phyloP scores from a whole-genome alignment of 1,140 invertebrate genomes.

The Bombus waltoni region DNA sequence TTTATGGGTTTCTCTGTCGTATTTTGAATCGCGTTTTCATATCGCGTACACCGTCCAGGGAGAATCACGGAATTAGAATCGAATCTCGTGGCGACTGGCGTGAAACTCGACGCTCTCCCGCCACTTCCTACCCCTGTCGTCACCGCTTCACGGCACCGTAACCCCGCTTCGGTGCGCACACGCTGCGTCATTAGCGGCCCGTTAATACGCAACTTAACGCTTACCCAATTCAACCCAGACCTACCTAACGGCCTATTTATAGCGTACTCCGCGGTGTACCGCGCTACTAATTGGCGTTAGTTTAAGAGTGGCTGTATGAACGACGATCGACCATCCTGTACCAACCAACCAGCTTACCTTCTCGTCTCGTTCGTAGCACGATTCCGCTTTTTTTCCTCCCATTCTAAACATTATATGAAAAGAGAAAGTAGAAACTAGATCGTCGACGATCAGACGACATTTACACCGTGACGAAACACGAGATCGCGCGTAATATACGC shows the following conservation, averaged over 20 bases:
- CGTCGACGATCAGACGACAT: not conserved
- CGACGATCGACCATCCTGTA: conserved; percentile 45
- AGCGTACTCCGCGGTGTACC: conserved; percentile 41
- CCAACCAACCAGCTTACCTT: conserved; percentile 3
- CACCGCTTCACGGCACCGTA: not conserved
- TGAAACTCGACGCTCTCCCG: not conserved
- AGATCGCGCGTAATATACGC: not conserved
- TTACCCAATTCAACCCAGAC: conserved; percentile 66
- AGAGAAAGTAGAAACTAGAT: not conserved
- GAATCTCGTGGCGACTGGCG: not conserved
- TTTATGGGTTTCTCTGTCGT: not conserved
- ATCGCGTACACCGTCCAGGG: not conserved
- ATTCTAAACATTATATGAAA: not conserved
- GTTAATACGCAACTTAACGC: conserved; percentile 62
- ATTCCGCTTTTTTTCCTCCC: not conserved
- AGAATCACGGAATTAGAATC: not conserved
- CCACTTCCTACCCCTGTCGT: not conserved
- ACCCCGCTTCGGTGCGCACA: not conserved
- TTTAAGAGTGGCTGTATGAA: conserved; percentile 52
- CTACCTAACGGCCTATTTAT: conserved; percentile 67
- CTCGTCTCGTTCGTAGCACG: conserved; percentile 40
- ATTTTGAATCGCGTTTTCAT: not conserved
- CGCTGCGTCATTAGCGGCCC: conserved; percentile 49
- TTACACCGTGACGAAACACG: not conserved
- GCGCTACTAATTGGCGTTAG: conserved; percentile 65